phyloP scores from a whole-genome alignment of 2,113 vertebrate genomes.

The Murina feae region DNA sequence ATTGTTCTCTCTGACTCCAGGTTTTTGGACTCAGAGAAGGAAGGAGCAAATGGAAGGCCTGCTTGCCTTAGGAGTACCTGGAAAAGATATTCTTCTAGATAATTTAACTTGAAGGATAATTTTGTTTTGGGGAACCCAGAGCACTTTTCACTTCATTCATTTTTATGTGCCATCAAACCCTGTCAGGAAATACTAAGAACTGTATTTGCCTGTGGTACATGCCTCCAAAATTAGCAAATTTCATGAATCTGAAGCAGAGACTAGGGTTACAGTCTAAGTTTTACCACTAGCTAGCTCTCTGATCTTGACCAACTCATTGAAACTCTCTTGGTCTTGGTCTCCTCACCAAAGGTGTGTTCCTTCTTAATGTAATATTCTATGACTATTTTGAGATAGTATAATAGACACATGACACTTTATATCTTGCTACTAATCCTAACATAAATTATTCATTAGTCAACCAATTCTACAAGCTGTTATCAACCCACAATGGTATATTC shows the following conservation, averaged over 20 bases:
- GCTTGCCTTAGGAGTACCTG: background rate
- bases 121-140: background rate
- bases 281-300: background rate
- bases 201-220: background rate
- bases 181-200: conserved; percentile 7
- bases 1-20: background rate
- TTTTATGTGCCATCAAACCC: background rate
- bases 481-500: background rate
- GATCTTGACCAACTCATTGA: background rate
- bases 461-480: conserved; percentile 2
- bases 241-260: background rate
- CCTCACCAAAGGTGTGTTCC: background rate
- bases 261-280: background rate
- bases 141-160: background rate
- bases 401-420: background rate
- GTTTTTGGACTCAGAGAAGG: background rate
- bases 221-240: background rate
- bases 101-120: background rate
- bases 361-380: conserved; percentile 1
- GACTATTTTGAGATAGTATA: background rate
- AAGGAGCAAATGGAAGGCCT: background rate
- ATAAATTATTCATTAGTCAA: background rate
- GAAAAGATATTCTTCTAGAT: background rate
- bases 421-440: conserved; percentile 5
- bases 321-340: background rate